Conservation (phyloP, 2,797 vertebrate species). For the Liparis tanakae region DNA sequence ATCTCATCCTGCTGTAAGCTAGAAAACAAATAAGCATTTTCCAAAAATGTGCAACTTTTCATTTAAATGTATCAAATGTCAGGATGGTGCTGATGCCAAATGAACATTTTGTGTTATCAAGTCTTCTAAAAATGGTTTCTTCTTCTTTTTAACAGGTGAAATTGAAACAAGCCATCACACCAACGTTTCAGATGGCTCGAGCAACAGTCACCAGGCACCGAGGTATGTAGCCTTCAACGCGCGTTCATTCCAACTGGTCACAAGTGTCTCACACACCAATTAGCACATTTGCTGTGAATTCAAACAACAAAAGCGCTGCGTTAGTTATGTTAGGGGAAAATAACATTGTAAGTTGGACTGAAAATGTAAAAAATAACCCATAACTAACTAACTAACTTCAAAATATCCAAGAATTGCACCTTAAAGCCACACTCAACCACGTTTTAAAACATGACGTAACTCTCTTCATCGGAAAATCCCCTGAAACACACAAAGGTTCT, state of each 20-base stretch:
- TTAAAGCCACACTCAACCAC: background rate
- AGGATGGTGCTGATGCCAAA: background rate
- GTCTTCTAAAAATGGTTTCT: background rate
- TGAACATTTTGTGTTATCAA: background rate
- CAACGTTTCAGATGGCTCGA: conserved; percentile 66
- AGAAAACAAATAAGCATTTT: background rate
- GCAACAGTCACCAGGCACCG: conserved; percentile 22
- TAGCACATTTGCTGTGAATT: background rate
- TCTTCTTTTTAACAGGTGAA: conserved; percentile 71
- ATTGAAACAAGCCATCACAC: conserved; percentile 82
- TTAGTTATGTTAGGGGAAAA: background rate
- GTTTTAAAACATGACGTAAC: conserved; percentile 6
- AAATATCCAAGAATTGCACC: background rate
- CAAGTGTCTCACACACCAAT: background rate
- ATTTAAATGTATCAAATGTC: background rate
- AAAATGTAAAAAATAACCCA: background rate
- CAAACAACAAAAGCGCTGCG: background rate
- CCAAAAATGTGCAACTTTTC: background rate
- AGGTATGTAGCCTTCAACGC: conserved; percentile 57
- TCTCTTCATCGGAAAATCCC: background rate
- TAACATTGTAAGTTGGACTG: background rate
- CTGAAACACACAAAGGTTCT: background rate
- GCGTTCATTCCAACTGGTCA: background rate
- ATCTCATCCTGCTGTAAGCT: background rate
- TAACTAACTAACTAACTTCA: background rate